Percentiles rank a stretch among this genome's conserved stretches.
Evolutionary conservation across 2,888 invertebrate genomes (phyloP).

Genomic region (Hymenopus coronatus): DNA sequence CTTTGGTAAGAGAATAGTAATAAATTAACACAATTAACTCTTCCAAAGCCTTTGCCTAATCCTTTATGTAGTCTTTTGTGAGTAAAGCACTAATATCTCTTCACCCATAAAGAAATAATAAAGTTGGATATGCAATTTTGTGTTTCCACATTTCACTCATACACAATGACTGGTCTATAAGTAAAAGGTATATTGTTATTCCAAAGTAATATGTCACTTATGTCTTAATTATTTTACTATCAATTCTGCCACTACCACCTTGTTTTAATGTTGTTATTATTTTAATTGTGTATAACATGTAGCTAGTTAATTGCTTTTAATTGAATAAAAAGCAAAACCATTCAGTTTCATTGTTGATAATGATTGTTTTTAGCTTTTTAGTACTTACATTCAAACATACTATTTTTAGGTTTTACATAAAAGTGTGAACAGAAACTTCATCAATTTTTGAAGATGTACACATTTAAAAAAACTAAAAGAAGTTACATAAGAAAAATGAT

Average conservation of each 20-base stretch:
- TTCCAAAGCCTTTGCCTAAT: background rate
- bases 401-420: background rate
- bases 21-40: background rate
- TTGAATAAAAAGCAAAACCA: background rate
- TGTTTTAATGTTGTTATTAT: background rate
- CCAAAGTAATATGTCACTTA: background rate
- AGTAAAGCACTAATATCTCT: background rate
- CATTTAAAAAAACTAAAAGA: too few species aligned
- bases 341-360: background rate
- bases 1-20: too few species aligned
- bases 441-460: too few species aligned
- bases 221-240: background rate
- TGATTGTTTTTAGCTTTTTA: background rate
- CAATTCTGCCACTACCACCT: background rate
- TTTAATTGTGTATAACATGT: background rate
- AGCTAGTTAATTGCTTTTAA: background rate
- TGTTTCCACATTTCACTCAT: background rate
- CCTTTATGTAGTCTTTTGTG: too few species aligned
- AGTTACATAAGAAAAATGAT: too few species aligned
- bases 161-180: background rate
- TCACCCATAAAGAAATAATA: background rate
- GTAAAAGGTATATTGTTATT: background rate
- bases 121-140: background rate
- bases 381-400: background rate
- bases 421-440: background rate